Conservation (phyloP, 2,797 vertebrate species). For the Amphiprion clarkii region DNA sequence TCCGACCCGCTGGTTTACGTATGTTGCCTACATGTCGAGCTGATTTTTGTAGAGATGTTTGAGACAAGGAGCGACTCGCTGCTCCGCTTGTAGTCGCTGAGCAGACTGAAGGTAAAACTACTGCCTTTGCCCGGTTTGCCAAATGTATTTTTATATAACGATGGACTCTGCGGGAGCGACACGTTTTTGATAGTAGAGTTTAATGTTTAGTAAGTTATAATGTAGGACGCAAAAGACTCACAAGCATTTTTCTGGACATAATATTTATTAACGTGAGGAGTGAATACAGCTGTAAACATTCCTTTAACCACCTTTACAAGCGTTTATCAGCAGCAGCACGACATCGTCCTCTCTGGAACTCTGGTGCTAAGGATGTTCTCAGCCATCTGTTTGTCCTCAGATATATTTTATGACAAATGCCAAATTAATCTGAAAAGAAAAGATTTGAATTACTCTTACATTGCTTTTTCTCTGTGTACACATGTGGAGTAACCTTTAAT, state of each 20-base stretch:
- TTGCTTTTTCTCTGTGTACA: conserved; percentile 48
- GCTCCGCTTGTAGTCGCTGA: conserved; percentile 67
- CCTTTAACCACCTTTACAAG: conserved; percentile 22
- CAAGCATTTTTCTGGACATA: conserved; percentile 36
- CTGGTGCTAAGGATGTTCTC: conserved; percentile 78
- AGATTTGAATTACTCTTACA: conserved; percentile 21
- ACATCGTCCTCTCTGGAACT: conserved; percentile 56
- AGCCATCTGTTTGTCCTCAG: conserved; percentile 63
- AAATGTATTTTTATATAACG: conserved; percentile 72
- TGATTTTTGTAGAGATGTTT: conserved; percentile 22
- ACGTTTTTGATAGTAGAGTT: conserved; percentile 42
- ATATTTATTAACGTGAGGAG: conserved; percentile 73
- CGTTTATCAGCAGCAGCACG: not conserved
- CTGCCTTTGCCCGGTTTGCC: conserved; percentile 79
- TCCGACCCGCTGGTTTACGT: conserved; percentile 34
- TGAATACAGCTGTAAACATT: conserved; percentile 30
- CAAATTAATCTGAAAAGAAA: conserved; percentile 72
- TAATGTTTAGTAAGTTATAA: conserved; percentile 46
- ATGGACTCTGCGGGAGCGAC: conserved; percentile 59
- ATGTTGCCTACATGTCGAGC: conserved; percentile 48
- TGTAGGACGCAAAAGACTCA: conserved; percentile 30
- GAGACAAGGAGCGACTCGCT: conserved; percentile 64
- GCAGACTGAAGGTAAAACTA: conserved; percentile 58
- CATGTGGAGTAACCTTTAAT: conserved; percentile 55
- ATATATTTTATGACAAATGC: conserved; percentile 73